A percentile compares a stretch with the other conserved stretches of the same genome.
Conservation (phyloP, 2,888 invertebrate genomes). For the Agapostemon virescens region DNA sequence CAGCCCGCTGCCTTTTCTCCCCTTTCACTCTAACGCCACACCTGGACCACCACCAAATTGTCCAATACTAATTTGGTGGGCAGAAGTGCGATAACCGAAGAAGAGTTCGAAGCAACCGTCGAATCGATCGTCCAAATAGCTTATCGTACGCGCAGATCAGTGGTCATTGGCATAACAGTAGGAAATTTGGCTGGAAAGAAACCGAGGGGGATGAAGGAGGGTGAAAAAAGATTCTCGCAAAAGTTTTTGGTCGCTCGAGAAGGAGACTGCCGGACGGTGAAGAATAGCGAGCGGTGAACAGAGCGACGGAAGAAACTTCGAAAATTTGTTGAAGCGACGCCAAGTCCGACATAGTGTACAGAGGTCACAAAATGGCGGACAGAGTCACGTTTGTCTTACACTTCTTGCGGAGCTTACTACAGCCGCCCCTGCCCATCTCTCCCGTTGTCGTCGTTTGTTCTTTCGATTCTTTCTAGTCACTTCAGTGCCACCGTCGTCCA, state of each 20-base stretch:
- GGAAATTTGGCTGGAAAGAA: constrained; percentile 67
- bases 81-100: no score
- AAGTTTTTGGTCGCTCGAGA: constrained; percentile 45
- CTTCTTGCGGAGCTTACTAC: constrained; percentile 68
- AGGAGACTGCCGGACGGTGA: constrained; percentile 43
- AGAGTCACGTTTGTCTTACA: constrained; percentile 78
- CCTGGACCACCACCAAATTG: no score
- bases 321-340: constrained; percentile 76
- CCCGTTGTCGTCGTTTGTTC: constrained; percentile 72
- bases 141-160: constrained; percentile 61
- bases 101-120: no score
- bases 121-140: constrained; percentile 22
- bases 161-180: constrained; percentile 69
- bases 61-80: no score
- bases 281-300: constrained; percentile 53
- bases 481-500: constrained; percentile 63
- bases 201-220: constrained; percentile 18
- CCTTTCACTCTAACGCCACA: no score
- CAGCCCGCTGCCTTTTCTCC: no score
- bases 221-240: constrained; percentile 55
- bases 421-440: constrained; percentile 9
- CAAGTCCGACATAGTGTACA: constrained; percentile 71
- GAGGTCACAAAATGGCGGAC: constrained; percentile 72
- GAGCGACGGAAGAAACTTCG: constrained; percentile 70
- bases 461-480: constrained; percentile 75